Percentiles rank a stretch among this genome's conserved stretches.
These are phyloP conservation scores for zebrafish (Danio rerio) DNA, from an alignment of 2,113 vertebrate genomes.

Conservation along the genomic window GRCz12tu NC_133183.1:58762501-58763000, in stretches of 20 bases:
- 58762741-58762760: not conserved
- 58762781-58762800: not conserved
- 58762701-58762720: not conserved
- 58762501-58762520: too few relatives aligned
- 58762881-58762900: conserved; percentile 6
- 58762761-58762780: not conserved
- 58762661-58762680: not conserved
- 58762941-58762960: conserved; percentile 26
- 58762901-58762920: not conserved
- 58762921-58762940: conserved; percentile 25
- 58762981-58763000: conserved; percentile 12
- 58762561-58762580: not conserved
- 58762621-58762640: not conserved
- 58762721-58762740: not conserved
- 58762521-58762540: not conserved
- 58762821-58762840: conserved; percentile 20
- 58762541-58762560: not conserved
- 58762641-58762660: conserved; percentile 1
- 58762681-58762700: not conserved
- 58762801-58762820: not conserved
- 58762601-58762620: not conserved
- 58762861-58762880: conserved; percentile 25
- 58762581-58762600: not conserved
- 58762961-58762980: conserved; percentile 14
- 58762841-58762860: conserved; percentile 26